Conservation (phyloP, 2,888 invertebrate genomes). For the Amphipoea lucens region DNA sequence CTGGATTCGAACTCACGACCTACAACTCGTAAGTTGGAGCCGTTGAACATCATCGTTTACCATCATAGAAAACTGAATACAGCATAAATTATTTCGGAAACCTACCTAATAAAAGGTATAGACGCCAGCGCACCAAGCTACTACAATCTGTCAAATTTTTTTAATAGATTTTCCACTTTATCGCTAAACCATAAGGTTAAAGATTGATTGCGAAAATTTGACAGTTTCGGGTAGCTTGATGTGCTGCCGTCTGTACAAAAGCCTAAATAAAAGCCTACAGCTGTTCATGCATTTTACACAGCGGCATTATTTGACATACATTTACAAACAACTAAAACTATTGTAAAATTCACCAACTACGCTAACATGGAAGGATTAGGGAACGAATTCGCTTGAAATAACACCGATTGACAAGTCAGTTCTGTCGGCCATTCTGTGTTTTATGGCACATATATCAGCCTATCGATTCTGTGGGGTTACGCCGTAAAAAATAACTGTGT, state of each 20-base stretch:
- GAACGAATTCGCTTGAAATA: slow-evolving; percentile 30
- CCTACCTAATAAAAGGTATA: background rate
- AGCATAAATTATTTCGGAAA: background rate
- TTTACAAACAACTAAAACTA: background rate
- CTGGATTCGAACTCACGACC: too few species aligned
- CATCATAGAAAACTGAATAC: background rate
- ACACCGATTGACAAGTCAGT: slow-evolving; percentile 54
- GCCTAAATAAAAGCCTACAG: too few species aligned
- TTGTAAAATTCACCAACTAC: background rate
- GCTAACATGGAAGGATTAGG: background rate
- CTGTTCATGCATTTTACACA: background rate
- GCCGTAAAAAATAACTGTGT: slow-evolving; percentile 60
- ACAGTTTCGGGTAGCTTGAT: too few species aligned
- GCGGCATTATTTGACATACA: background rate
- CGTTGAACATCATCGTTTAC: too few species aligned
- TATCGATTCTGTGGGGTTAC: slow-evolving; percentile 55
- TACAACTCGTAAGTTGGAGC: too few species aligned
- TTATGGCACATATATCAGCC: slow-evolving; percentile 57
- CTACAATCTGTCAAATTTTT: too few species aligned
- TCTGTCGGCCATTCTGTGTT: slow-evolving; percentile 44
- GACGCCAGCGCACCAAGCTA: background rate
- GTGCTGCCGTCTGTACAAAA: too few species aligned
- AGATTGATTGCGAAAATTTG: too few species aligned
- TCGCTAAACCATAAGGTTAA: too few species aligned
- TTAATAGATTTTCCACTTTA: too few species aligned